Conservation (phyloP, 2,113 vertebrate genomes). For the Mastomys natalensis region DNA sequence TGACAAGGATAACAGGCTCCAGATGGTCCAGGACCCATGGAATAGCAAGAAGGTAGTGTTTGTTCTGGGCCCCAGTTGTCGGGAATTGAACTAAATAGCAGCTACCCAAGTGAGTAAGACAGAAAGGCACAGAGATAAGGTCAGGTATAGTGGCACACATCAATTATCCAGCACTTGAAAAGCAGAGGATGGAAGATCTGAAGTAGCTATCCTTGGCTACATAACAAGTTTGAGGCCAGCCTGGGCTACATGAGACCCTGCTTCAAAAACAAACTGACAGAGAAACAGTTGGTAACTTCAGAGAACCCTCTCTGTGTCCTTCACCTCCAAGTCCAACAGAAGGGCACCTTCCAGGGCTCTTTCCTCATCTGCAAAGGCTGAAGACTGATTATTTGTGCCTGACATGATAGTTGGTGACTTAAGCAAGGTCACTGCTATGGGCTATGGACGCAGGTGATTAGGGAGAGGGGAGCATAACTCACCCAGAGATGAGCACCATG, state of each 20-base stretch:
- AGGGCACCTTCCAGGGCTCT: background rate
- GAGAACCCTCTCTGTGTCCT: background rate
- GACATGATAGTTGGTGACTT: background rate
- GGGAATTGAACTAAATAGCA: background rate
- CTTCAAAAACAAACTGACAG: background rate
- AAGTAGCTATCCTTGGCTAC: background rate
- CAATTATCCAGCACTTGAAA: background rate
- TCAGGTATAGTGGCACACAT: background rate
- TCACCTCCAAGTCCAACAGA: background rate
- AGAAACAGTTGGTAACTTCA: background rate
- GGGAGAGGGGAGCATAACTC: accelerated
- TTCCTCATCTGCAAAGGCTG: background rate
- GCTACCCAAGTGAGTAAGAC: background rate
- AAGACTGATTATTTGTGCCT: background rate
- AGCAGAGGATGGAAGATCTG: background rate
- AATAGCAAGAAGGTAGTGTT: background rate
- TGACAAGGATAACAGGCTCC: background rate
- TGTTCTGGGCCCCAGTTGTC: background rate
- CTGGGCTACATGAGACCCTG: background rate
- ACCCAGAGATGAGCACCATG: background rate
- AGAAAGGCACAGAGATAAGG: background rate
- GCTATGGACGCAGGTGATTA: background rate
- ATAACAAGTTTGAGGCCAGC: background rate
- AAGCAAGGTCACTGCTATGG: background rate
- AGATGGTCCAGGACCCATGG: background rate